phyloP scores from a whole-genome alignment of 1,140 invertebrate genomes.

The Palaemon carinicauda region DNA sequence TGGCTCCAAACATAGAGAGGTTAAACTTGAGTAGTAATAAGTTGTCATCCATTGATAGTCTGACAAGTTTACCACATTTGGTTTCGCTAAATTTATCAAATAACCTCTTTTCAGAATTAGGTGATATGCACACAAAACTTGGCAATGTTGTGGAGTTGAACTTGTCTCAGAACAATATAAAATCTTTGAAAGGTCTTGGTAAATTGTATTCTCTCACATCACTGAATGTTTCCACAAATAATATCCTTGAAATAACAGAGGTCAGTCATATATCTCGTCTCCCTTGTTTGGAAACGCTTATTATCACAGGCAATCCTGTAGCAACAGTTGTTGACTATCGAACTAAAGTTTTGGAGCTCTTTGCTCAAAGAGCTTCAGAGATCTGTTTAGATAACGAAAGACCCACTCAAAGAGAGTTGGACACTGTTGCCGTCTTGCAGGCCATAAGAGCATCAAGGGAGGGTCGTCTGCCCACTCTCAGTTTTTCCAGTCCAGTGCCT shows the following conservation, averaged over 20 bases:
- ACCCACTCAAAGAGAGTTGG: constrained; percentile 85
- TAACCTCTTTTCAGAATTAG: constrained; percentile 73
- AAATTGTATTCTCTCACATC: constrained; percentile 85
- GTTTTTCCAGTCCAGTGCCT: constrained; percentile 48
- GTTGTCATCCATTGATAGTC: constrained; percentile 77
- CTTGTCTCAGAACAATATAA: constrained; percentile 85
- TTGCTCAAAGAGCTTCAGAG: constrained; percentile 78
- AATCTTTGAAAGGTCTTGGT: constrained; percentile 77
- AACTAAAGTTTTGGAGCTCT: constrained; percentile 85
- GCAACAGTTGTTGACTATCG: constrained; percentile 88
- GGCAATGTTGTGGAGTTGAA: constrained; percentile 90
- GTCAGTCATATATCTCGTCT: constrained; percentile 80
- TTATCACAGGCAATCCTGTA: constrained; percentile 88
- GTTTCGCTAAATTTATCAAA: constrained; percentile 80
- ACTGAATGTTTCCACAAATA: constrained; percentile 87
- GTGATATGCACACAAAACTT: constrained; percentile 83
- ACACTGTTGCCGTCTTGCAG: constrained; percentile 87
- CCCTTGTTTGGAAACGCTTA: constrained; percentile 85
- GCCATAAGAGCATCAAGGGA: constrained; percentile 79
- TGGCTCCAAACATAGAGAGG: constrained; percentile 78
- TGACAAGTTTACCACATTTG: constrained; percentile 80
- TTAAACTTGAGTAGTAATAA: constrained; percentile 79
- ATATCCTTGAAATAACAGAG: constrained; percentile 81
- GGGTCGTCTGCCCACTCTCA: constrained; percentile 66
- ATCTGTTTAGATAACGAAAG: constrained; percentile 87